Conservation (phyloP, 2,797 vertebrate species). For the Eleutherodactylus coqui region DNA sequence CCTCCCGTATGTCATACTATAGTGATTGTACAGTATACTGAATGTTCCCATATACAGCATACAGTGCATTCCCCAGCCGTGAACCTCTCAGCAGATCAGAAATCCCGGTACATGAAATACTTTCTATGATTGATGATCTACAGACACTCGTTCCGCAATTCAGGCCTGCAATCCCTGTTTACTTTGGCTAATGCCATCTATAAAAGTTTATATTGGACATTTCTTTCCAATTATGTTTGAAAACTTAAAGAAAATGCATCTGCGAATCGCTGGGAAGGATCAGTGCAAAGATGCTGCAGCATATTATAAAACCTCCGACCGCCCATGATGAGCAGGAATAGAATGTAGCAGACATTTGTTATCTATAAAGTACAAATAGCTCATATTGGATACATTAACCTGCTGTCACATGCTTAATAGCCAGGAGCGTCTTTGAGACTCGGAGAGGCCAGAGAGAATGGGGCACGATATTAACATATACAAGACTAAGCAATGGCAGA, state of each 20-base stretch:
- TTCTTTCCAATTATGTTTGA: conserved; percentile 23
- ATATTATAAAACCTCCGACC: background rate
- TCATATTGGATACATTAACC: background rate
- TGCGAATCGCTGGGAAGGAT: conserved; percentile 25
- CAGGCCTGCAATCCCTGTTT: conserved; percentile 63
- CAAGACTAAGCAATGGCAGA: background rate
- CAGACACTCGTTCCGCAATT: conserved; percentile 56
- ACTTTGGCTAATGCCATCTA: conserved; percentile 61
- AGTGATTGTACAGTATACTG: background rate
- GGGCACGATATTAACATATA: background rate
- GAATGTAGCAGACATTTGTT: background rate
- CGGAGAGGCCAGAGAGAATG: background rate
- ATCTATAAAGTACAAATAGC: background rate
- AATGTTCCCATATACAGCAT: background rate
- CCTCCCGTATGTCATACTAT: background rate
- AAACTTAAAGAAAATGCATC: conserved; percentile 43
- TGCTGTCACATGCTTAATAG: background rate
- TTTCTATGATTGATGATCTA: background rate
- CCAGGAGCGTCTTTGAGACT: background rate
- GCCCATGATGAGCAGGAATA: conserved; percentile 57
- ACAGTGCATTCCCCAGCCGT: background rate
- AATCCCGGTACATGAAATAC: background rate
- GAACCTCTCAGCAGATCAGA: background rate
- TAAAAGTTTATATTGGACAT: conserved; percentile 47
- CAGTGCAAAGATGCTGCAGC: conserved; percentile 42